Conservation (phyloP, 2,113 vertebrate species). For the Hirundichthys speculiger region DNA sequence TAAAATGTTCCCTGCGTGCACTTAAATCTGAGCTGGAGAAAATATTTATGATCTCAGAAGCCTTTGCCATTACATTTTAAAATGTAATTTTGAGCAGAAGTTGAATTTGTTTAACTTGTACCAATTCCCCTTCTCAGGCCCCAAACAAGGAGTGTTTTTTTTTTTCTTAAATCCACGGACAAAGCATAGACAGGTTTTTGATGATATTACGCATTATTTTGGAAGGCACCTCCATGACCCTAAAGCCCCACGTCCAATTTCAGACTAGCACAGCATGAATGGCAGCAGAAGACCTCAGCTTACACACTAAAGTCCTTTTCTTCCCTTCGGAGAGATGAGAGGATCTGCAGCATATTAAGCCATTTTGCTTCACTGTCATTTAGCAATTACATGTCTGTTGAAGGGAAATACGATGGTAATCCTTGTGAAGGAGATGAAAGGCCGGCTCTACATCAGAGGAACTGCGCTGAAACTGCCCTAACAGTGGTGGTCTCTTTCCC, state of each 20-base stretch:
- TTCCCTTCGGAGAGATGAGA: slow-evolving; percentile 34
- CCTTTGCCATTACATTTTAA: not conserved
- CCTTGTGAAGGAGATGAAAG: slow-evolving; percentile 73
- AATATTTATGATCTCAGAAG: slow-evolving; percentile 33
- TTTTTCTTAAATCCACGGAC: not conserved
- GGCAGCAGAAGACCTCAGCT: slow-evolving; percentile 16
- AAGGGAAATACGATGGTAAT: slow-evolving; percentile 69
- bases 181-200: slow-evolving; percentile 18
- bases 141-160: not conserved
- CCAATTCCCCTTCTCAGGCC: no score
- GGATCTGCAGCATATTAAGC: slow-evolving; percentile 70
- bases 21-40: slow-evolving; percentile 31
- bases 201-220: slow-evolving; percentile 9
- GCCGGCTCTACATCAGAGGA: slow-evolving; percentile 46
- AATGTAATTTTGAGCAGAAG: not conserved
- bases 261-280: slow-evolving; percentile 34
- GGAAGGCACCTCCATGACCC: slow-evolving; percentile 14
- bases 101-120: not conserved
- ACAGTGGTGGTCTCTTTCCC: slow-evolving; percentile 56
- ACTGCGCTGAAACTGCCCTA: slow-evolving; percentile 53
- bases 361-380: slow-evolving; percentile 73
- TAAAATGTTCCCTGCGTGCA: slow-evolving; percentile 17
- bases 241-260: slow-evolving; percentile 27
- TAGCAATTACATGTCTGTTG: slow-evolving; percentile 64
- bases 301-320: slow-evolving; percentile 33